Evolutionary conservation across 2,888 invertebrate genomes (phyloP), one percentile per base, ranked within the genome.

Genomic region (Pecten maximus): DNA sequence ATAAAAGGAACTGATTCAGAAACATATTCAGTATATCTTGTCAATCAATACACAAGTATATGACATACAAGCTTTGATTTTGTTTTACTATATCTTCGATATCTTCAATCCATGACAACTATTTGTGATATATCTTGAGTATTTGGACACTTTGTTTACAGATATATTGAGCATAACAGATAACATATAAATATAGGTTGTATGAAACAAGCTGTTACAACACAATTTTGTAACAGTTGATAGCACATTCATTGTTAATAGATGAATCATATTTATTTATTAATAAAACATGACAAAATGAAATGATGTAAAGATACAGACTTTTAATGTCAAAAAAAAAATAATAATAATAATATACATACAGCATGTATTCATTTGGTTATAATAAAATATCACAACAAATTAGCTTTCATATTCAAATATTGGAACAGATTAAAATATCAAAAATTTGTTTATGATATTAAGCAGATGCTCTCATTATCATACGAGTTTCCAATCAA

Each of bases 141-240:
- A 74, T 74, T 74, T 74, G 74, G 74, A 74, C 74, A 74, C 23
- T 35, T 74, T 74, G 74, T 35, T 74, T 6, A 19, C 23, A 54
- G 54, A 54, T n/a, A 74, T 3, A 74, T 74, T 74, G 74, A 74
- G 74, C 74, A 74, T 74, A 74, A 74, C 19, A 54, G 74, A 74
- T 74, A 15, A 35, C 6, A 35, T 35, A 74, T n/a, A n/a, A n/a
- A n/a, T 4, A 28, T 60, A n/a, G 60, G 19, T 12, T 16, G 48
- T 48, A 60, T 16, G 6, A 74, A 74, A 28, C 74, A 74, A 54
- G 19, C 19, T 54, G 54, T 54, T 54, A n/a, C n/a, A n/a, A 44
- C 44, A 44, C 35, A 74, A 35, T 74, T 74, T 35, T 74, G 74
- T 74, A 35, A 74, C 10, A 60, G 28, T 28, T 23, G 35, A 74